phyloP scores from a whole-genome alignment of 2,797 vertebrate genomes.

The Spinus olivaceus region DNA sequence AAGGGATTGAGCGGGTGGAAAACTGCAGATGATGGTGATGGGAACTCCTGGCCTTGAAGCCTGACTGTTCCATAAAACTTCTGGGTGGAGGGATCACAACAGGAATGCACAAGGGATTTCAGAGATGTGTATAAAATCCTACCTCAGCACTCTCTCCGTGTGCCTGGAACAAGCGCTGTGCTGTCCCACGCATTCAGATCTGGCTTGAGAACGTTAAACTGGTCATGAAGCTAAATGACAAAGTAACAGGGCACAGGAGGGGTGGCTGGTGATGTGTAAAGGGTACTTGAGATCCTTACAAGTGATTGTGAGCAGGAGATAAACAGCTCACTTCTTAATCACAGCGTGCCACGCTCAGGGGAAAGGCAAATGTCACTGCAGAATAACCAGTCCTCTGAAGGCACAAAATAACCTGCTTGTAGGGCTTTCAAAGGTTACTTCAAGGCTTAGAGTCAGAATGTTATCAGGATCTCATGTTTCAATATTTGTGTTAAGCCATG shows the following conservation, averaged over 20 bases:
- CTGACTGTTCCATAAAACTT: conserved; percentile 24
- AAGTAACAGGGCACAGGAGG: background rate
- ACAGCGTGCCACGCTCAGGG: background rate
- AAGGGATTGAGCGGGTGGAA: background rate
- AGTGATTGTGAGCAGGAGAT: background rate
- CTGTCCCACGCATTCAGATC: background rate
- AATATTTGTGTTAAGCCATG: background rate
- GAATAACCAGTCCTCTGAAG: background rate
- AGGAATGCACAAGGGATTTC: background rate
- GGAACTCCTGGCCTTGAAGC: conserved; percentile 3
- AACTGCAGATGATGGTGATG: background rate
- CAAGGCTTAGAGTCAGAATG: background rate
- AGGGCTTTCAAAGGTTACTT: background rate
- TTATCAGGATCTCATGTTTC: background rate
- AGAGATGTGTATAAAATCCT: background rate
- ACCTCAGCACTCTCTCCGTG: background rate
- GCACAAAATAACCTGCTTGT: background rate
- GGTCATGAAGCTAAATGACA: background rate
- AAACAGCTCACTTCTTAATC: background rate
- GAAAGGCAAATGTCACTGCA: background rate
- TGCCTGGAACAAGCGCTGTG: background rate
- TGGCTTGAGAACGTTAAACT: background rate
- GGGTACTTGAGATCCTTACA: background rate
- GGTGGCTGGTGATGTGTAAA: background rate
- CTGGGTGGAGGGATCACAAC: background rate